These are phyloP conservation scores for Amphipyra berbera DNA, from an alignment of 2,888 invertebrate genomes.

Conservation along the genomic window DNA sequence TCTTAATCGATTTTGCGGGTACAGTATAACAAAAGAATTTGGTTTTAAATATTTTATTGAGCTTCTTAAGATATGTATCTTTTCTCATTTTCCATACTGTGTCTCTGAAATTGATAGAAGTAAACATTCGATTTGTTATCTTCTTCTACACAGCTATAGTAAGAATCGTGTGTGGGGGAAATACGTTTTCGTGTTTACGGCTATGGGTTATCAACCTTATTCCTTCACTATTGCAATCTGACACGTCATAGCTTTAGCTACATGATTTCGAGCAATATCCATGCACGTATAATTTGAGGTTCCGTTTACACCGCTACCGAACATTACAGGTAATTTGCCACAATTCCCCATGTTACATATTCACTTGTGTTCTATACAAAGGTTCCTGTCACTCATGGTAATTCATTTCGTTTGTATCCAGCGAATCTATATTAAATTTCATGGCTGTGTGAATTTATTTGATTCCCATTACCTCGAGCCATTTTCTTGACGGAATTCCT, in stretches of 20 bases:
- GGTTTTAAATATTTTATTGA: constrained; percentile 33
- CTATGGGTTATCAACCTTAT: neutral
- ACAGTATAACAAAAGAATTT: constrained; percentile 32
- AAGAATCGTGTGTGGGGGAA: neutral
- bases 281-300: constrained; percentile 25
- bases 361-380: constrained; percentile 28
- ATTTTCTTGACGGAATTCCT: constrained; percentile 34
- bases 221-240: constrained; percentile 2
- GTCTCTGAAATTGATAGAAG: neutral
- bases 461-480: constrained; percentile 51
- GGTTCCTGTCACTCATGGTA: constrained; percentile 40
- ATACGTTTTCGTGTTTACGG: constrained; percentile 3
- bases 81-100: constrained; percentile 18
- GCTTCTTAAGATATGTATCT: constrained; percentile 10
- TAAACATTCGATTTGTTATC: neutral
- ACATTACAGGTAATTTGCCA: constrained; percentile 23
- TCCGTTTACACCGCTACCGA: constrained; percentile 4
- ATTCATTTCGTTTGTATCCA: constrained; percentile 52
- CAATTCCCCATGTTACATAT: constrained; percentile 16
- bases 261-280: constrained; percentile 9
- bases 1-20: constrained; percentile 31
- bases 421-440: constrained; percentile 55
- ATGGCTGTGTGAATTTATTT: constrained; percentile 58
- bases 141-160: neutral
- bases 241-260: neutral